Conservation (phyloP, 2,888 invertebrate species). For the Stenolophus ochropezus region DNA sequence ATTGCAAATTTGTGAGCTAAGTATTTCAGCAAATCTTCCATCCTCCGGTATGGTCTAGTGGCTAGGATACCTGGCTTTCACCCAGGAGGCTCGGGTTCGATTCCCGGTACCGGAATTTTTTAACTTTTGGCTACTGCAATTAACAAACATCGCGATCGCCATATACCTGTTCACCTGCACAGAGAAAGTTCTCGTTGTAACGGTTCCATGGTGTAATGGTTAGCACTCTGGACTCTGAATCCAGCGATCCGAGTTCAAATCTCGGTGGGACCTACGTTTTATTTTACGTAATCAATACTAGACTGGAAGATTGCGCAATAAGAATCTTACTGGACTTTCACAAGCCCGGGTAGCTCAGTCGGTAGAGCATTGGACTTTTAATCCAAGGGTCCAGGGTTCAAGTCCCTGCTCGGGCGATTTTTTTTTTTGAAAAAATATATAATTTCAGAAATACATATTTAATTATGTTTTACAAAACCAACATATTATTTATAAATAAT, state of each 20-base stretch:
- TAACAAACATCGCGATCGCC: background rate
- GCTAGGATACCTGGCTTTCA: slow-evolving; percentile 84
- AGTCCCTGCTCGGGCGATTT: slow-evolving; percentile 82
- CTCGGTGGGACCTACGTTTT: slow-evolving; percentile 75
- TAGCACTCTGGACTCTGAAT: slow-evolving; percentile 81
- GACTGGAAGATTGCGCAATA: background rate
- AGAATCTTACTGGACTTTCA: background rate
- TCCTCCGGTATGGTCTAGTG: slow-evolving; percentile 80
- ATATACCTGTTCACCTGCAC: background rate
- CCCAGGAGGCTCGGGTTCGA: slow-evolving; percentile 85
- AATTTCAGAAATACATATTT: no score
- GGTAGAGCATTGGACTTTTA: slow-evolving; percentile 86
- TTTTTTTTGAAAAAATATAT: background rate
- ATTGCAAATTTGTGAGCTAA: no score
- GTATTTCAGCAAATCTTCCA: background rate
- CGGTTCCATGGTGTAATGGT: slow-evolving; percentile 80
- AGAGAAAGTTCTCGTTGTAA: background rate
- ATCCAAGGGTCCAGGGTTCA: slow-evolving; percentile 87
- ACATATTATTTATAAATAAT: no score
- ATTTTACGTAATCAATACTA: no score
- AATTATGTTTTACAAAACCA: no score
- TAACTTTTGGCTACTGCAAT: no score
- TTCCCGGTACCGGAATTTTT: slow-evolving; percentile 80
- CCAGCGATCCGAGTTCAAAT: slow-evolving; percentile 79
- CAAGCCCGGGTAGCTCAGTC: slow-evolving; percentile 83